Evolutionary conservation across 2,113 vertebrate genomes (phyloP).

Genomic region (Eulemur rufifrons): DNA sequence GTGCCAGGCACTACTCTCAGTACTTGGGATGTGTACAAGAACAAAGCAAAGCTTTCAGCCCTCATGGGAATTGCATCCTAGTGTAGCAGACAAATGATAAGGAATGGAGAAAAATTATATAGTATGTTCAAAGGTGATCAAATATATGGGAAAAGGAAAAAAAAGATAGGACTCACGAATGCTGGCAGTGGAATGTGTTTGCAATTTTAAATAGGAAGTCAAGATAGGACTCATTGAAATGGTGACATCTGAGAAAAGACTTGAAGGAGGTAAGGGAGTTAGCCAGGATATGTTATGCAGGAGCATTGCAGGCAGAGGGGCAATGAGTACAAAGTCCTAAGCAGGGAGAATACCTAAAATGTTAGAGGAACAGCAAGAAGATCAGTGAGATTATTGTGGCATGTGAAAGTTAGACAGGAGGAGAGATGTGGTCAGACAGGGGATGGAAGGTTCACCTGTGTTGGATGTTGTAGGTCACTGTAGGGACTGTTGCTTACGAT

Average conservation of each 20-base stretch:
- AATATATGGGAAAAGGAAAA: background rate
- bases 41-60: background rate
- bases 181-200: background rate
- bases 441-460: background rate
- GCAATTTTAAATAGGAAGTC: background rate
- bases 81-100: background rate
- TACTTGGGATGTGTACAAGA: background rate
- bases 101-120: background rate
- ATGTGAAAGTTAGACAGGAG: background rate
- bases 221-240: background rate
- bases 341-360: background rate
- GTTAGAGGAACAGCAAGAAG: background rate
- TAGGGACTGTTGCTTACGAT: background rate
- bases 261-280: background rate
- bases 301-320: background rate
- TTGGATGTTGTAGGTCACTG: background rate
- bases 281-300: background rate
- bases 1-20: background rate
- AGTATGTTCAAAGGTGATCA: constrained; percentile 2
- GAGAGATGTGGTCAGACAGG: background rate
- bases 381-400: background rate
- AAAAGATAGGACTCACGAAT: background rate
- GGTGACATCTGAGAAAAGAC: background rate
- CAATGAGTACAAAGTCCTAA: background rate
- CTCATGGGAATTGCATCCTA: background rate